A percentile compares a stretch with the other conserved stretches of the same genome.
These are phyloP conservation scores for Chelonus formosanus DNA, from an alignment of 2,888 invertebrate species.

Conservation along the genomic window DNA sequence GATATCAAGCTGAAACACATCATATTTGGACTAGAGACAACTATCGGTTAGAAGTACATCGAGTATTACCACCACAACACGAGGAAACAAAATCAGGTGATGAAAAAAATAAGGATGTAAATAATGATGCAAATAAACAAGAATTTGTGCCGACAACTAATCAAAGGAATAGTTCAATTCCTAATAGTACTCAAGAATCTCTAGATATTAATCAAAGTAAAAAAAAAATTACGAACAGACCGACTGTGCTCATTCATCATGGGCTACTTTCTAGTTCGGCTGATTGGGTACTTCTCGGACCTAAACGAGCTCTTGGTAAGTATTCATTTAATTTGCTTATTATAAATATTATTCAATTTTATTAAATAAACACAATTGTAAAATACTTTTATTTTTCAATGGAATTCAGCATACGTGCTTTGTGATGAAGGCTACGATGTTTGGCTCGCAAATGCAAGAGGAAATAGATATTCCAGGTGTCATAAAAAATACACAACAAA, in stretches of 20 bases:
- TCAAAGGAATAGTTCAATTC: conserved; percentile 7
- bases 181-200: conserved; percentile 10
- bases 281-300: conserved; percentile 60
- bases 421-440: conserved; percentile 59
- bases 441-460: conserved; percentile 60
- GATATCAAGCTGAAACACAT: conserved; percentile 65
- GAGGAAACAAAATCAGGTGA: conserved; percentile 9
- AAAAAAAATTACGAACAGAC: conserved; percentile 32
- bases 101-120: neutral
- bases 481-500: conserved; percentile 56
- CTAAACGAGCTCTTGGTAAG: conserved; percentile 57
- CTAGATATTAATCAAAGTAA: neutral
- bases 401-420: conserved; percentile 53
- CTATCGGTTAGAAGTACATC: conserved; percentile 65
- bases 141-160: neutral
- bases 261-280: conserved; percentile 60
- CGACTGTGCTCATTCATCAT: conserved; percentile 56
- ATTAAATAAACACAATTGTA: no score
- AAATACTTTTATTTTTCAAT: no score
- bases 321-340: neutral
- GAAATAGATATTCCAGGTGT: conserved; percentile 59
- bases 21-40: conserved; percentile 66
- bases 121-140: neutral
- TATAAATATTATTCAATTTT: no score
- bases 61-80: conserved; percentile 54